Base-by-base conservation (phyloP, 2,113 vertebrate genomes). In the Struthidea cinerea region DNA sequence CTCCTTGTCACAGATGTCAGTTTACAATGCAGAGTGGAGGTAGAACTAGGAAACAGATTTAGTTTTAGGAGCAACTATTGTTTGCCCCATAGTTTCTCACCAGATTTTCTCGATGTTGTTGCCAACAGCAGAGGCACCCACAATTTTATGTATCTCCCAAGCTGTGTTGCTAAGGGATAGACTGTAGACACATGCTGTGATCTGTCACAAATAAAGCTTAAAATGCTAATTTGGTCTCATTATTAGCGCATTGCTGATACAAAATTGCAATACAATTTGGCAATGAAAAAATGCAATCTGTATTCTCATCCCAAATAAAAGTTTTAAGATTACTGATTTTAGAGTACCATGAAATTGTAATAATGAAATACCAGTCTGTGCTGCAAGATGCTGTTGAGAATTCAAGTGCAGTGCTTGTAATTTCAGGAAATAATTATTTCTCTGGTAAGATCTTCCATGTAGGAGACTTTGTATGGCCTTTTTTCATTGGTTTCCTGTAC, bases 371-470 rank as follows among this genome's bases (percentile, higher is more conserved):
- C 19, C 49, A 56, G 28, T 50, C 52, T 79, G 24, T 61, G 67
- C 37, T 60, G 19, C 52, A 87, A 86, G 55, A 64, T 39, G 46
- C 4, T 92, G 30, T 83, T 75, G 75, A 87, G 68, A 90, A 84
- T 90, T 93, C 65, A 91, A 88, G 50, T 16, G 24, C 4, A 11
- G 18, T 77, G 30, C 6, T 73, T 93, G 68, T 61, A 78, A 75
- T 88, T 94, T 90, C 75, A 74, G 37, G 20, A 78, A 21, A 70
- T 78, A 96, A 90, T 94, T 90, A 79, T 90, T 93, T 91, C 56
- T 71, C 46, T 85, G 53, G 41, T 80, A 83, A 63, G 41, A 44
- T 85, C 35, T 71, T 87, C 47, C 50, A 42, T 46, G 37, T 79
- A 91, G 44, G 53, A 92, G 23, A 75, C 5, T 49, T 53, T 63